Conservation (phyloP, 2,888 invertebrate species). For the Agriopis leucophaearia region DNA sequence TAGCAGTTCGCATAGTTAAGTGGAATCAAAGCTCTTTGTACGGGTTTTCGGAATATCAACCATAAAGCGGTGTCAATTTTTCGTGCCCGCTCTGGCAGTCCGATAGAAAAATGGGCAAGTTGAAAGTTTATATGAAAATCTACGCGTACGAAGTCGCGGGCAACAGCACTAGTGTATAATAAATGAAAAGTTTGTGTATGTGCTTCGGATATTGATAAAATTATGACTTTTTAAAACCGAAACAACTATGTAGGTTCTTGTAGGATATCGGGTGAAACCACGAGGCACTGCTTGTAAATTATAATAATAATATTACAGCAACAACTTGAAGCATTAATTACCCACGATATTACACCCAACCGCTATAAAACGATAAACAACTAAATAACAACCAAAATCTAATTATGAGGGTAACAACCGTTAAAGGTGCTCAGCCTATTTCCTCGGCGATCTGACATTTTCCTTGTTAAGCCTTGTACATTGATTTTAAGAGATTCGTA, state of each 20-base stretch:
- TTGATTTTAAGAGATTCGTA: slow-evolving; percentile 46
- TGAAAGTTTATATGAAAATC: no score
- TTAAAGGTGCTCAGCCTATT: slow-evolving; percentile 43
- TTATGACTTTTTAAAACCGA: no score
- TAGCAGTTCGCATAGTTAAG: no score
- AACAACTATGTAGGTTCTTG: not conserved
- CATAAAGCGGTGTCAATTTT: no score
- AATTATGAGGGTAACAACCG: slow-evolving; percentile 44
- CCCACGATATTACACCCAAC: slow-evolving; percentile 11
- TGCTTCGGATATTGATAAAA: no score
- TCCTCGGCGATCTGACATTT: slow-evolving; percentile 44
- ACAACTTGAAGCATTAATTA: not conserved
- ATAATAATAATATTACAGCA: not conserved
- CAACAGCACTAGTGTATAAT: no score
- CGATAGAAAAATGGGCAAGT: no score
- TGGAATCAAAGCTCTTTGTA: no score
- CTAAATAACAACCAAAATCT: slow-evolving; percentile 45
- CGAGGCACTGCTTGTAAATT: not conserved
- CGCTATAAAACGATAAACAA: slow-evolving; percentile 33
- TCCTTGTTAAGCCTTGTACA: slow-evolving; percentile 47
- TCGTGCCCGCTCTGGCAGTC: no score
- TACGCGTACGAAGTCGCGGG: no score
- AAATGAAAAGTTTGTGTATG: no score
- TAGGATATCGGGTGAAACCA: not conserved
- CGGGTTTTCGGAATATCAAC: no score